phyloP scores from a whole-genome alignment of 2,797 vertebrate species.

The Scleropages formosus region DNA sequence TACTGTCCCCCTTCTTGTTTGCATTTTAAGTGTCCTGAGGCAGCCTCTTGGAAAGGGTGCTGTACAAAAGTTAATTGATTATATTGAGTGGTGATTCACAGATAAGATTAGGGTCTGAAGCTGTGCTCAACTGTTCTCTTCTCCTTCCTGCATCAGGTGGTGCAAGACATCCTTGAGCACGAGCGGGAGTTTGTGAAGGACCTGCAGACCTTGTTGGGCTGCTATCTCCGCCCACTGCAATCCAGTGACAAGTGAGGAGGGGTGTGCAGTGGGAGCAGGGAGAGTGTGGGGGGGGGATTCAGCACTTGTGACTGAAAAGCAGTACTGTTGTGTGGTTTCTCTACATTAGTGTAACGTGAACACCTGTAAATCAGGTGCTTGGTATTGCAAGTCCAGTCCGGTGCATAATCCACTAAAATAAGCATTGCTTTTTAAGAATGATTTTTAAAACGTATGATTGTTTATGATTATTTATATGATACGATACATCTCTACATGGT shows the following conservation, averaged over 20 bases:
- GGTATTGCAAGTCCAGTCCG: no score
- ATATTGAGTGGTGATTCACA: no score
- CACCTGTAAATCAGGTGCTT: not conserved
- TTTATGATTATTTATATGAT: no score
- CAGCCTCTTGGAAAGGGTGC: no score
- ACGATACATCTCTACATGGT: no score
- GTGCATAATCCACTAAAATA: not conserved
- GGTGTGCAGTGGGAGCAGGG: not conserved
- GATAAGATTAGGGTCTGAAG: no score
- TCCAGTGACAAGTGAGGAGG: constrained; percentile 90
- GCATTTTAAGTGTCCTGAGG: no score
- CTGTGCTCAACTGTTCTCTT: not conserved
- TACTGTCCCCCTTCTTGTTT: no score
- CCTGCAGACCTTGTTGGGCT: constrained; percentile 82
- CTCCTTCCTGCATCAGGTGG: constrained; percentile 73
- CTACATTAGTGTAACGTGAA: not conserved
- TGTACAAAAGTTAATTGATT: no score
- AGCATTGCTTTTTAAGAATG: not conserved
- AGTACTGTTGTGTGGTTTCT: no score
- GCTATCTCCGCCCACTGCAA: constrained; percentile 89
- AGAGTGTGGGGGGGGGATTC: not conserved
- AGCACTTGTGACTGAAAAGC: not conserved
- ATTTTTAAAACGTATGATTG: no score
- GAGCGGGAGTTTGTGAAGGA: constrained; percentile 96
- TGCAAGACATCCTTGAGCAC: constrained; percentile 94